These are phyloP conservation scores for Hesperophylax magnus DNA, from an alignment of 1,140 invertebrate genomes.

Conservation along the genomic window DNA sequence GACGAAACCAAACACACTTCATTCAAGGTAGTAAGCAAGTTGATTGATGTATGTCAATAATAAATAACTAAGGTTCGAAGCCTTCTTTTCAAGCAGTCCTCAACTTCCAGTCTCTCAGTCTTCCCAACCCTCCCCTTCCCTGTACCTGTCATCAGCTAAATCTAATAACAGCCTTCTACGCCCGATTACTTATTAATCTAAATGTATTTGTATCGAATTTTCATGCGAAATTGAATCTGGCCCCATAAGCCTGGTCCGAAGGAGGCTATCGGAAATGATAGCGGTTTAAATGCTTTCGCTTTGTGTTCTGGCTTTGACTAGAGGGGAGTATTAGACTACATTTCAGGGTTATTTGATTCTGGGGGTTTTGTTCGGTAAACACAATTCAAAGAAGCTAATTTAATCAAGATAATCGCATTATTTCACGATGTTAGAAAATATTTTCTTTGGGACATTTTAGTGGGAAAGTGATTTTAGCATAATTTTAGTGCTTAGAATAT, in stretches of 20 bases:
- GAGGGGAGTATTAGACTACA: neutral
- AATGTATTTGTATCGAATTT: constrained; percentile 48
- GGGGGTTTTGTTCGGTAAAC: neutral
- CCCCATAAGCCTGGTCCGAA: neutral
- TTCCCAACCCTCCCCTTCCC: neutral
- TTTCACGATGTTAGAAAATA: neutral
- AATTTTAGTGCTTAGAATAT: no score
- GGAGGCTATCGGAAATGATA: neutral
- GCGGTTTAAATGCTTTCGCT: constrained; percentile 25
- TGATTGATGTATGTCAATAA: no score
- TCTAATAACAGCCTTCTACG: constrained; percentile 38
- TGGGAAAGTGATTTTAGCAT: no score
- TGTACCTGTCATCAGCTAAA: constrained; percentile 11
- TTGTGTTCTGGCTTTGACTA: neutral
- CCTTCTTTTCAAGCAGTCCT: neutral
- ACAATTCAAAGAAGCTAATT: neutral
- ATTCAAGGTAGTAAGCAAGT: no score
- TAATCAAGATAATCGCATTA: neutral
- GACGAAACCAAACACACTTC: no score
- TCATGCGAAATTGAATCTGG: constrained; percentile 23
- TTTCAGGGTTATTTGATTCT: neutral
- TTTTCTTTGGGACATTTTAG: no score
- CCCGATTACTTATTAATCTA: constrained; percentile 47
- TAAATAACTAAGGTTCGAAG: neutral
- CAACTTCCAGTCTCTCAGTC: neutral